Evolutionary conservation across 2,797 vertebrate genomes (phyloP).

Genomic region (Vultur gryphus): DNA sequence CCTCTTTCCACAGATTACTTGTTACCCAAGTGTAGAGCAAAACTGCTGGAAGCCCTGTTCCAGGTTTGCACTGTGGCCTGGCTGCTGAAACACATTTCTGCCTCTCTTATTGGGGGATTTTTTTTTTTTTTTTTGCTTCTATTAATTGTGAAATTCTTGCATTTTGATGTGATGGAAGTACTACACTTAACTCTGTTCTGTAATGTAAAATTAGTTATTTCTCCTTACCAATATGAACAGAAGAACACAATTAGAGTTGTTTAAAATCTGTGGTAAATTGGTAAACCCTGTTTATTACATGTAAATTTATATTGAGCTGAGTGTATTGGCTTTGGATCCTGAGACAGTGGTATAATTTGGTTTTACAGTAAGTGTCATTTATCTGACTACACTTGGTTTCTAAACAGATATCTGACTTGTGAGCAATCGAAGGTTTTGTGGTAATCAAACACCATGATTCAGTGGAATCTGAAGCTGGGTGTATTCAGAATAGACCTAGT

Average conservation of each 20-base stretch:
- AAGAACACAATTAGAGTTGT: neutral
- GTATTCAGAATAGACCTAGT: neutral
- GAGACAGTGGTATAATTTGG: neutral
- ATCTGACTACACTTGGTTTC: neutral
- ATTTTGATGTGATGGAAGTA: neutral
- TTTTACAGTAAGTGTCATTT: neutral
- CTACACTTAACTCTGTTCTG: neutral
- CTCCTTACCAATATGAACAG: neutral
- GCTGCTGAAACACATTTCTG: neutral
- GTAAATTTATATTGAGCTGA: neutral
- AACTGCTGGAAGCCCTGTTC: neutral
- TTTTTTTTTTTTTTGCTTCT: neutral
- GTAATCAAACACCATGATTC: neutral
- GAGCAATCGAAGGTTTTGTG: neutral
- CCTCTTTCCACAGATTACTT: neutral
- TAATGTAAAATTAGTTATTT: neutral
- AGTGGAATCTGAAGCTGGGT: neutral
- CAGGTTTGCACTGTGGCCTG: neutral
- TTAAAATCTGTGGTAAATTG: neutral
- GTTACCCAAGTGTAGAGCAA: neutral
- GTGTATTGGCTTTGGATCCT: neutral
- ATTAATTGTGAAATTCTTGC: neutral
- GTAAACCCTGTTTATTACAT: neutral
- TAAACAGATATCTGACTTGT: neutral
- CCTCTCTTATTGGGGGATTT: neutral